phyloP scores from a whole-genome alignment of 2,797 vertebrate genomes.

The Platyrinchus mystaceus region DNA sequence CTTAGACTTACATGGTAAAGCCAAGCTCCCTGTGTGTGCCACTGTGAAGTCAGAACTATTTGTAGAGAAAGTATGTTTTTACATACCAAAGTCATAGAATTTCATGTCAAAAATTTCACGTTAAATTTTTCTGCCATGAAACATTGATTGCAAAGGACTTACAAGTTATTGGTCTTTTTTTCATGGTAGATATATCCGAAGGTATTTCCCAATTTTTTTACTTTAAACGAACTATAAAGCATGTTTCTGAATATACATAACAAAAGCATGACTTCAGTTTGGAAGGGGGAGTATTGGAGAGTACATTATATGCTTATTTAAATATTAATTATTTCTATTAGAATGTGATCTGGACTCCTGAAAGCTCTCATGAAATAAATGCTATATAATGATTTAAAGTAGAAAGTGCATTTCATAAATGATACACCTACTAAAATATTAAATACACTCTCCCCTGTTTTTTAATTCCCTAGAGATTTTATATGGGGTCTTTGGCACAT shows the following conservation, averaged over 20 bases:
- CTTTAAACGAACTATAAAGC: neutral
- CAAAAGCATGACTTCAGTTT: neutral
- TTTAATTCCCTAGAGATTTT: neutral
- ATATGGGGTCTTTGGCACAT: neutral
- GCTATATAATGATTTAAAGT: neutral
- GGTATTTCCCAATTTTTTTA: neutral
- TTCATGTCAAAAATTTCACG: neutral
- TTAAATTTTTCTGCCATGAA: neutral
- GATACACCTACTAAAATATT: neutral
- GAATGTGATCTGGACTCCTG: neutral
- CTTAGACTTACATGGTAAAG: neutral
- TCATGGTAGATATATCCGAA: neutral
- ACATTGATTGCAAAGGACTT: neutral
- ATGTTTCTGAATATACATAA: neutral
- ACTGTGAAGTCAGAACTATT: neutral
- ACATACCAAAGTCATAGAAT: neutral
- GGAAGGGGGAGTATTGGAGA: neutral
- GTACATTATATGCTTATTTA: neutral
- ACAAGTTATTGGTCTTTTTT: neutral
- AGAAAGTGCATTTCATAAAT: neutral
- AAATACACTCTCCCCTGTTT: neutral
- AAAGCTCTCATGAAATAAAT: neutral
- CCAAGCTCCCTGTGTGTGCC: neutral
- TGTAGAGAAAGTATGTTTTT: neutral
- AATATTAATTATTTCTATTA: neutral